Conservation (phyloP, 2,797 vertebrate species). For the Toxotes lorentzi region DNA sequence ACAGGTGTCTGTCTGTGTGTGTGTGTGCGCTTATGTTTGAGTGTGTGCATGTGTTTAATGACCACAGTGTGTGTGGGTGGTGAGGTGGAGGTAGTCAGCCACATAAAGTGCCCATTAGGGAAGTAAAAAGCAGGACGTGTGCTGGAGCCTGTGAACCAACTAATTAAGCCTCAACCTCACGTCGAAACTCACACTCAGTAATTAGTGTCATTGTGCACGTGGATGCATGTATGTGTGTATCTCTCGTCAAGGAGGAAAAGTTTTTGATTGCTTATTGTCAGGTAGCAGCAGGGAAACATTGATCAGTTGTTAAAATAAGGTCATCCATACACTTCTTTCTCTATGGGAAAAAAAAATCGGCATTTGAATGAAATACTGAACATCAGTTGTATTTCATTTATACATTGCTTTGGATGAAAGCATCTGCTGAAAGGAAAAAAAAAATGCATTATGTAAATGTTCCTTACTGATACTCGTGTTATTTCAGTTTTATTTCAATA, state of each 20-base stretch:
- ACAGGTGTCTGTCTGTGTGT: neutral
- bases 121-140: neutral
- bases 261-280: neutral
- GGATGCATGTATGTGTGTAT: neutral
- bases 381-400: no score
- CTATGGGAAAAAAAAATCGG: no score
- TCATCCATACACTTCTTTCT: no score
- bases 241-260: neutral
- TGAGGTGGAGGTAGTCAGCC: neutral
- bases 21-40: neutral
- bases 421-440: no score
- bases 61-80: neutral
- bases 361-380: no score
- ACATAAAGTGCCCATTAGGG: neutral
- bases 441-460: no score
- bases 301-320: neutral
- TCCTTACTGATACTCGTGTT: no score
- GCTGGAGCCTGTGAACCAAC: neutral
- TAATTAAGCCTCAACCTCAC: neutral
- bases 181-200: neutral
- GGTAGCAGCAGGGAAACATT: neutral
- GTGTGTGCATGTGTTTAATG: neutral
- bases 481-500: no score
- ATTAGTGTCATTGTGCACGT: neutral
- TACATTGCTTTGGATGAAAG: no score